These are phyloP conservation scores for Caenorhabditis sp. DNA, from an alignment of 2,888 invertebrate species.

Conservation along the genomic window DNA sequence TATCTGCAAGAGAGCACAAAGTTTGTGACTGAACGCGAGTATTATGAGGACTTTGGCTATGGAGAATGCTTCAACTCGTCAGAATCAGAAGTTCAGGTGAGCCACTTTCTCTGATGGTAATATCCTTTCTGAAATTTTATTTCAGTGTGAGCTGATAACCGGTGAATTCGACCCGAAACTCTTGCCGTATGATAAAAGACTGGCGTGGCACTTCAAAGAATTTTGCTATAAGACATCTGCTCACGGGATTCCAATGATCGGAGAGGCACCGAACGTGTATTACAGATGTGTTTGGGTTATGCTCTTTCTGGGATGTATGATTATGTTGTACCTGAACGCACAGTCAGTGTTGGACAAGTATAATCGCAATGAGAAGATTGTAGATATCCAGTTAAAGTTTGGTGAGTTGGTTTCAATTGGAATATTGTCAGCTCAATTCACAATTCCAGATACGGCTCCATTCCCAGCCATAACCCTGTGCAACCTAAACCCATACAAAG, in stretches of 20 bases:
- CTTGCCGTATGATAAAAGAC: conserved; percentile 71
- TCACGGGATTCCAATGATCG: conserved; percentile 78
- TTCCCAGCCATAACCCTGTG: conserved; percentile 78
- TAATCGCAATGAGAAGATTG: conserved; percentile 77
- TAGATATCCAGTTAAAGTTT: conserved; percentile 77
- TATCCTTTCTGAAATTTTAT: neutral
- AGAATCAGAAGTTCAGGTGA: conserved; percentile 70
- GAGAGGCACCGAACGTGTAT: conserved; percentile 74
- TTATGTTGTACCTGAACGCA: conserved; percentile 76
- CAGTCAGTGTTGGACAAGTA: conserved; percentile 74
- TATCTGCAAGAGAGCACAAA: conserved; percentile 70
- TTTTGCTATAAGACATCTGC: conserved; percentile 78
- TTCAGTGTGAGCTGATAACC: conserved; percentile 74
- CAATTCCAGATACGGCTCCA: conserved; percentile 71
- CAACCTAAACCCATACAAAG: conserved; percentile 78
- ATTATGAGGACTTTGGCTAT: conserved; percentile 73
- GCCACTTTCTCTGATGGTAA: neutral
- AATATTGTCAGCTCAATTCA: neutral
- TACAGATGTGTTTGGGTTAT: conserved; percentile 75
- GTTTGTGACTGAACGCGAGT: conserved; percentile 76
- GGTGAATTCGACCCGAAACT: conserved; percentile 75
- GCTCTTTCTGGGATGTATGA: conserved; percentile 73
- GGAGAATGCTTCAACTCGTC: conserved; percentile 73
- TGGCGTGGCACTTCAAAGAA: conserved; percentile 74
- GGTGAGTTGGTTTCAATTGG: conserved; percentile 62